phyloP scores from a whole-genome alignment of 1,140 invertebrate genomes.

The Cheumatopsyche charites region DNA sequence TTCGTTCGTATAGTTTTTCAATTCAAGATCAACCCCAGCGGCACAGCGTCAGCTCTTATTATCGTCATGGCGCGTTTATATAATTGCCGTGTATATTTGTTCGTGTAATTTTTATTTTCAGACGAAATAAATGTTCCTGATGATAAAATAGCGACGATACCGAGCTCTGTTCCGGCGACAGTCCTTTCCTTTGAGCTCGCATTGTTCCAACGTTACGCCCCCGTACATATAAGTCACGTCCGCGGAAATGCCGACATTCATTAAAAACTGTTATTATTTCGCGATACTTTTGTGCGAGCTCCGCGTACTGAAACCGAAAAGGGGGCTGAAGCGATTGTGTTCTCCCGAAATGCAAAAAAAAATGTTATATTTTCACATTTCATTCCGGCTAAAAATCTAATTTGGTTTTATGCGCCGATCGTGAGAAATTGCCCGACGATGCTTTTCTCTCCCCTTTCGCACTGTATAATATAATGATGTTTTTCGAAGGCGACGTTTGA shows the following conservation, averaged over 20 bases:
- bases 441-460: not conserved
- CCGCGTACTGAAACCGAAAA: constrained; percentile 10
- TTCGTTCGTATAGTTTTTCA: too few species aligned
- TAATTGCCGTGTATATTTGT: not conserved
- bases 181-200: constrained; percentile 29
- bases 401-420: constrained; percentile 22
- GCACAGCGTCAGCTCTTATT: too few species aligned
- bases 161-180: constrained; percentile 26
- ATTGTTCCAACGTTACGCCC: constrained; percentile 23
- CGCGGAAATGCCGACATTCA: constrained; percentile 29
- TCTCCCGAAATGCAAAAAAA: not conserved
- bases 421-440: constrained; percentile 19
- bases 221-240: constrained; percentile 33
- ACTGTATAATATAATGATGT: not conserved
- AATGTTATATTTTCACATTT: not conserved
- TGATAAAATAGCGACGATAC: constrained; percentile 31
- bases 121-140: constrained; percentile 8
- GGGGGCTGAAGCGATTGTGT: not conserved
- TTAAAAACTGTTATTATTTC: constrained; percentile 37
- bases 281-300: constrained; percentile 10
- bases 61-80: not conserved
- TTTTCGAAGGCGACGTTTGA: constrained; percentile 42
- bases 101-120: too few species aligned
- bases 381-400: constrained; percentile 2
- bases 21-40: too few species aligned